These are phyloP conservation scores for Phymorhynchus buccinoides DNA, from an alignment of 1,140 invertebrate genomes.

Conservation along the genomic window DNA sequence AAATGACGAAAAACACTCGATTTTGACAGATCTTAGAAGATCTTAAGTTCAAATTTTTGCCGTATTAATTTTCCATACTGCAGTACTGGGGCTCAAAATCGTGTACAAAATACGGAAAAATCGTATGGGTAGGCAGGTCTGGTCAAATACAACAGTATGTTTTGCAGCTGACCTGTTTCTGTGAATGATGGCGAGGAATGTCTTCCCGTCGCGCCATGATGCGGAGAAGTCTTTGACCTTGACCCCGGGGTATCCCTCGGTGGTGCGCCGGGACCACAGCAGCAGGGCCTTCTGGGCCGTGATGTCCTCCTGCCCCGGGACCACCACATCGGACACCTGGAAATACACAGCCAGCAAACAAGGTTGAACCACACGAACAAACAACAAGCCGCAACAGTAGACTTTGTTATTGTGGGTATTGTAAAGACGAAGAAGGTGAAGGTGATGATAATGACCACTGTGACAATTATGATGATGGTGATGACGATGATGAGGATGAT, in stretches of 20 bases:
- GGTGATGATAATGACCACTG: not conserved
- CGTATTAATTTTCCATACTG: too few relatives aligned
- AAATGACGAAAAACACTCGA: too few relatives aligned
- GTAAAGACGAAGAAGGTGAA: not conserved
- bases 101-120: too few relatives aligned
- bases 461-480: too few relatives aligned
- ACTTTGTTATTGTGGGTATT: not conserved
- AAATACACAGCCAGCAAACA: conserved; percentile 59
- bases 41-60: too few relatives aligned
- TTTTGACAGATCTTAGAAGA: too few relatives aligned
- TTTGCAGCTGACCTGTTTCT: conserved; percentile 82
- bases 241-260: conserved; percentile 96
- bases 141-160: too few relatives aligned
- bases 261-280: conserved; percentile 94
- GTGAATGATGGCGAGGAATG: conserved; percentile 98
- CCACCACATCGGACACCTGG: conserved; percentile 96
- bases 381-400: not conserved
- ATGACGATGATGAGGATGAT: too few relatives aligned
- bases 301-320: conserved; percentile 82
- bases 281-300: conserved; percentile 95
- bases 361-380: not conserved
- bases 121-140: too few relatives aligned
- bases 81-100: too few relatives aligned
- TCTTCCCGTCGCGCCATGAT: conserved; percentile 97
- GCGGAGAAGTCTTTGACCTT: conserved; percentile 95